These are phyloP conservation scores for Mus pahari DNA, from an alignment of 2,113 vertebrate species.

Conservation along the genomic window DNA sequence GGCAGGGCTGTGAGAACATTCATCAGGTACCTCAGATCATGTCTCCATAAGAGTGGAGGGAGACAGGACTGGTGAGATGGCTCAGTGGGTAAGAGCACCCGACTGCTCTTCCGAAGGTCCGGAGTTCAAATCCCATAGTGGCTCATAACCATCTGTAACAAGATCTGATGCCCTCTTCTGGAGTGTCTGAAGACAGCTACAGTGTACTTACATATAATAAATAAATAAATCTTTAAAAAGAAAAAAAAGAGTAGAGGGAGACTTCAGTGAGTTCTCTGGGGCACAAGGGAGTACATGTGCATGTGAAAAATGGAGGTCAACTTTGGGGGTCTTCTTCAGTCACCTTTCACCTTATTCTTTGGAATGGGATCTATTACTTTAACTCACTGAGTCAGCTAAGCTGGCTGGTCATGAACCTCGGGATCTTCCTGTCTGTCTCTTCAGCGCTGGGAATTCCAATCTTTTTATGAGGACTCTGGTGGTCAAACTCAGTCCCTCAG, in stretches of 20 bases:
- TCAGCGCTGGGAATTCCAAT: neutral
- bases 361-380: neutral
- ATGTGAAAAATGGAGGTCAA: neutral
- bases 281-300: fast-evolving
- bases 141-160: too few species aligned
- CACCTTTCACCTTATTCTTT: too few species aligned
- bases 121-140: too few species aligned
- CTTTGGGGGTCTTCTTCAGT: neutral
- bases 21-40: neutral
- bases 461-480: neutral
- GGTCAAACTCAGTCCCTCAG: neutral
- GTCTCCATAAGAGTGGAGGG: neutral
- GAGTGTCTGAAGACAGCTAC: too few species aligned
- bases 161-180: too few species aligned
- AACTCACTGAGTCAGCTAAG: neutral
- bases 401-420: neutral
- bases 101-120: too few species aligned
- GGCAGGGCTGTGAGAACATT: fast-evolving
- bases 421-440: too few species aligned
- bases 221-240: too few species aligned
- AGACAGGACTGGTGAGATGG: too few species aligned
- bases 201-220: too few species aligned
- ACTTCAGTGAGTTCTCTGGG: neutral
- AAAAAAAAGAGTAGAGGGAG: too few species aligned
- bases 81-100: too few species aligned